Conservation (phyloP, 2,113 vertebrate genomes). For the Callipepla californica region DNA sequence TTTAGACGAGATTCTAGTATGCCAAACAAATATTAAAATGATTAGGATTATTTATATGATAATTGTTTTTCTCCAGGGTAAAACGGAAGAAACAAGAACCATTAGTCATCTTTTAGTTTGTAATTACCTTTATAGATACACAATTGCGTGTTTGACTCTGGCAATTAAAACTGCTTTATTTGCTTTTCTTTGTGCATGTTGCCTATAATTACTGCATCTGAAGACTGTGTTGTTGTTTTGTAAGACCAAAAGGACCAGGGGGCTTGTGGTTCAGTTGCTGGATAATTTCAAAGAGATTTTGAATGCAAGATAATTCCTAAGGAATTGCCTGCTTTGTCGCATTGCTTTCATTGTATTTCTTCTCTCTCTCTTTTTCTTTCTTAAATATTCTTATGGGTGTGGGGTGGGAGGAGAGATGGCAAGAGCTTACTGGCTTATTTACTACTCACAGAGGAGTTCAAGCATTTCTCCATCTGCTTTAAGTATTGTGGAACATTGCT, state of each 20-base stretch:
- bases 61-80: conserved; percentile 50
- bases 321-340: conserved; percentile 52
- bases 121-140: conserved; percentile 52
- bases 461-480: conserved; percentile 30
- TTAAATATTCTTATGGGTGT: background rate
- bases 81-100: conserved; percentile 46
- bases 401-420: conserved; percentile 2
- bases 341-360: conserved; percentile 20
- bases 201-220: conserved; percentile 52
- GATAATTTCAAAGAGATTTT: conserved; percentile 65
- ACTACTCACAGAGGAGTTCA: conserved; percentile 35
- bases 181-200: conserved; percentile 51
- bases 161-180: conserved; percentile 49
- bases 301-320: conserved; percentile 58
- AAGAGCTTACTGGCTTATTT: conserved; percentile 40
- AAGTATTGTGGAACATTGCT: conserved; percentile 41
- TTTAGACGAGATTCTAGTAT: conserved; percentile 34
- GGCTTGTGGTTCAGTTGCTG: conserved; percentile 49
- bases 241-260: conserved; percentile 27
- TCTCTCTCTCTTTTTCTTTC: background rate
- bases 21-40: conserved; percentile 34
- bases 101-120: conserved; percentile 44
- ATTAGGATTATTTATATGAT: conserved; percentile 16
- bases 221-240: conserved; percentile 44
- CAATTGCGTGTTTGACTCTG: conserved; percentile 46